Evolutionary conservation across 2,888 invertebrate species (phyloP).

Genomic region (Gnatocerus cornutus): DNA sequence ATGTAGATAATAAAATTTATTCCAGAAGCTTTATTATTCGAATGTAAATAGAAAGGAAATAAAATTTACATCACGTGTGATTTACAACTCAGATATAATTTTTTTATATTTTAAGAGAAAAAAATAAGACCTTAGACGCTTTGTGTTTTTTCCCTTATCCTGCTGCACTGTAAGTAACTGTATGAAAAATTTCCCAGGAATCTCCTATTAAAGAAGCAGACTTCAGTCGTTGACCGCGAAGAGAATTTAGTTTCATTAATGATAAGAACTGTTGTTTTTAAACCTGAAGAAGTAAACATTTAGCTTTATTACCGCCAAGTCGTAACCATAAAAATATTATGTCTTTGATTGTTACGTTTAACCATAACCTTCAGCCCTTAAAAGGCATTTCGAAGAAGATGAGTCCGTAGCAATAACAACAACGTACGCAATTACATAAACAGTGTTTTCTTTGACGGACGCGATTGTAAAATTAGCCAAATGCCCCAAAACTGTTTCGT

Average conservation of each 20-base stretch:
- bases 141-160: too few relatives aligned
- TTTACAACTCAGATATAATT: too few relatives aligned
- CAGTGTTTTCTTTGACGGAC: conserved; percentile 1
- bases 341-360: background rate
- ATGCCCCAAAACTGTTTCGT: conserved; percentile 10
- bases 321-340: conserved; percentile 1
- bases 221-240: too few relatives aligned
- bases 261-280: background rate
- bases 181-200: too few relatives aligned
- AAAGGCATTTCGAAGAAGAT: background rate
- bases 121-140: too few relatives aligned
- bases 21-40: too few relatives aligned
- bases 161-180: too few relatives aligned
- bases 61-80: too few relatives aligned
- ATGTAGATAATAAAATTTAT: too few relatives aligned
- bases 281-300: background rate
- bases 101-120: too few relatives aligned
- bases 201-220: too few relatives aligned
- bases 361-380: background rate
- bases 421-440: conserved; percentile 7
- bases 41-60: too few relatives aligned
- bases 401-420: background rate
- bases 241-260: background rate
- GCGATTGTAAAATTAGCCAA: conserved; percentile 17
- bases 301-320: conserved; percentile 1